Percentiles rank a stretch among this genome's conserved stretches.
Evolutionary conservation across 1,140 invertebrate species (phyloP).

Genomic region (Ceratitis capitata): DNA sequence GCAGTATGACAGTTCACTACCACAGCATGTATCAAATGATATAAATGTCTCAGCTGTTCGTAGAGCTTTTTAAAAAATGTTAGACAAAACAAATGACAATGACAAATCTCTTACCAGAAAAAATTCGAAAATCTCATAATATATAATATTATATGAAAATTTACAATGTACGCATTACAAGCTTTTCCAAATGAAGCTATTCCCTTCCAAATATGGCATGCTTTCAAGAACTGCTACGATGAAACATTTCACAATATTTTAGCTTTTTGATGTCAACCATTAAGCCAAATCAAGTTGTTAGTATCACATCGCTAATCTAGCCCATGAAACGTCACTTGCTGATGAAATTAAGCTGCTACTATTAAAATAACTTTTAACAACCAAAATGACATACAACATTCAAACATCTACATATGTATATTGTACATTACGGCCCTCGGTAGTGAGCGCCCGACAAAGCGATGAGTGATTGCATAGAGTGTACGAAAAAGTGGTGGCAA

Average conservation of each 20-base stretch:
- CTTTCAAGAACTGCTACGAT: background rate
- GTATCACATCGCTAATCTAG: background rate
- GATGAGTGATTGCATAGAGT: background rate
- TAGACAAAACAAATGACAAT: no score
- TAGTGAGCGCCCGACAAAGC: background rate
- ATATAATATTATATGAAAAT: no score
- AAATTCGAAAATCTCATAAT: no score
- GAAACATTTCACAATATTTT: background rate
- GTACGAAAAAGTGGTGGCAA: background rate
- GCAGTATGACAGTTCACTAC: no score
- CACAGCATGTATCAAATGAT: no score
- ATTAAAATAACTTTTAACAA: conserved; percentile 1
- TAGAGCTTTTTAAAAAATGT: no score
- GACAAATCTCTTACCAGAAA: no score
- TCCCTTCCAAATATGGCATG: no score
- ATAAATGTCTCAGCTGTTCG: no score
- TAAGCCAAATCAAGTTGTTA: background rate
- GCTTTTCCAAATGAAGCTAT: no score
- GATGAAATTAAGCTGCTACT: background rate
- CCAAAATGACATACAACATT: background rate
- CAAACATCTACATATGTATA: no score
- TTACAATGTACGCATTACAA: background rate
- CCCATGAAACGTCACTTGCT: background rate
- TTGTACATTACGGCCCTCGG: background rate
- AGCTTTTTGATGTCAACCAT: background rate